Base-by-base conservation (phyloP, 2,113 vertebrate species). In the Neoarius graeffei region DNA sequence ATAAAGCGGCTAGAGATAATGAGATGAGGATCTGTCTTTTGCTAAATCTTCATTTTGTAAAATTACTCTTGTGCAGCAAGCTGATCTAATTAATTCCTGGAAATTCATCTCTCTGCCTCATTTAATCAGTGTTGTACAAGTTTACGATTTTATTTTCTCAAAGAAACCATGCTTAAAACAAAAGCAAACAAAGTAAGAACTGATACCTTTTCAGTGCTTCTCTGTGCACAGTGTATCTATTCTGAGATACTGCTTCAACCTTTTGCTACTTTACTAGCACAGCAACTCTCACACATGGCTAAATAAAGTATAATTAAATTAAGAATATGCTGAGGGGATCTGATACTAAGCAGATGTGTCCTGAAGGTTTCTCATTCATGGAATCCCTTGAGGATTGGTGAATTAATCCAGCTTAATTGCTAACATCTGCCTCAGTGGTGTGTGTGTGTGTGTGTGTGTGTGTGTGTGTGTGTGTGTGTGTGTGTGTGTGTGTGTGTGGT, bases 401-500 rank as follows among this genome's bases (percentile, higher is more conserved):
- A 17, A 67, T 69, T 69, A 69, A n/a, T 84, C 25, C 66, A 15
- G 42, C 8, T 69, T 30, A 84, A 84, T 64, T 25, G n/a, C 83
- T 84, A 84, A 84, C 64, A 30, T 35, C 64, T 56, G 42, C 20
- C 59, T 9, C n/a, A 81, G n/a, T 57, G 54, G 11, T 56, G 50
- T 84, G 48, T 27, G 48, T 84, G 25, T 48, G 52, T 27, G 25
- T 25, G 83, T 84, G 23, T 71, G 66, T 84, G n/a, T 71, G 50
- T 84, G 64, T 30, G 64, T 84, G 50, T 25, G 83, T 84, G 11
- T 56, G 50, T 84, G 48, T 27, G 48, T 84, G 25, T 48, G 52
- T 27, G 25, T 25, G 83, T 84, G 23, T 71, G 66, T 84, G n/a
- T 71, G 50, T 84, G 64, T 30, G 64, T 84, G 50, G 11, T 7